Base-by-base conservation (phyloP, 2,113 vertebrate species). In the Festucalex cinctus region DNA sequence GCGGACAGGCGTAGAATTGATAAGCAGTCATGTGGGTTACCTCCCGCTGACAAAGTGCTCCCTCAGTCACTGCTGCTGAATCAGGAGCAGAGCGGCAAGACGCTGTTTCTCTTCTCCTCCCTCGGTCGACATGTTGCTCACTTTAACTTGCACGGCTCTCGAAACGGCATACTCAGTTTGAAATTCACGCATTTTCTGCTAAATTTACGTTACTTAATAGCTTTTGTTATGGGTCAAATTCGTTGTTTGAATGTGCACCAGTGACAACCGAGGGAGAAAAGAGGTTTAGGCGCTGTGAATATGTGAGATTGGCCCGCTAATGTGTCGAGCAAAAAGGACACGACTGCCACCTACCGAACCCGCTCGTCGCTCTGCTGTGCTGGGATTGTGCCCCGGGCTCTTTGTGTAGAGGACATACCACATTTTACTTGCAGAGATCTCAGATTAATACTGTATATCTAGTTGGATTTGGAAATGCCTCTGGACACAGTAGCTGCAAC, bases 281-380 rank as follows among this genome's bases (percentile, higher is more conserved):
- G 56, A 74, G 54, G 66, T 54, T 56, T n/a, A 69, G 73, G 51
- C 35, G 14, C 57, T 48, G 35, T 54, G 57, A 51, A 64, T 63
- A 62, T 65, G 68, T 68, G 49, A 65, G 66, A 76, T 68, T 70
- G 60, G 70, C 69, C 69, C 26, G 73, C 81, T 80, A 81, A 78
- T 76, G 83, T 77, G 77, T 74, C 74, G 76, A 66, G 76, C 83
- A 81, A 86, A 83, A 76, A 91, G 91, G 91, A 90, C 92, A 81
- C 87, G 88, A 93, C 94, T 97, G 96, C 95, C 96, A 95, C 93
- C 96, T 94, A 92, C 86, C 91, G 93, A 90, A 74, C 73, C 54
- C 57, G 53, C 54, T 54, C 19, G 36, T 61, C 68, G 66, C 61
- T 26, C 17, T 36, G 26, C 49, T 71, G 69, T 43, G 35, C 53